phyloP scores from a whole-genome alignment of 2,888 invertebrate genomes.

The Orthosia incerta region DNA sequence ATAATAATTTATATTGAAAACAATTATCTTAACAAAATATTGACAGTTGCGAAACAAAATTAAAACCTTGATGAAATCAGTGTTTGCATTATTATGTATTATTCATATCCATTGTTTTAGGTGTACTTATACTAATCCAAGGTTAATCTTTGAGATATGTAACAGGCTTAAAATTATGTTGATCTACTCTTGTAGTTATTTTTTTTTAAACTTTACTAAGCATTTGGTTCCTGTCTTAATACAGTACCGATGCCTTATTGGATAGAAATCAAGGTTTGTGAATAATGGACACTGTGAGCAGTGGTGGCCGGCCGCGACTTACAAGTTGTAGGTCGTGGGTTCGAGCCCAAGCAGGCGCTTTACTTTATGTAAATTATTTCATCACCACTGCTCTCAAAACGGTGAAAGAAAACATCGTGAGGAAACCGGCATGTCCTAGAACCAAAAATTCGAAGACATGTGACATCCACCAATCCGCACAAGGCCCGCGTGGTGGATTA shows the following conservation, averaged over 20 bases:
- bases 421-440: no score
- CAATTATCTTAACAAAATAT: conserved; percentile 28
- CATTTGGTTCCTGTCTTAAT: neutral
- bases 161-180: conserved; percentile 18
- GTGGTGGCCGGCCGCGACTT: no score
- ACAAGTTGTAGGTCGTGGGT: no score
- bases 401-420: no score
- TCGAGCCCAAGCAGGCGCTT: no score
- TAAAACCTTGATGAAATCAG: conserved; percentile 57
- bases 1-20: conserved; percentile 12
- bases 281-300: neutral
- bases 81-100: conserved; percentile 60
- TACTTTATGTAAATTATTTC: no score
- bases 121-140: conserved; percentile 39
- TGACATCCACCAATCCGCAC: no score
- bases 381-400: no score
- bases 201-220: neutral
- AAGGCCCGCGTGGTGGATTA: no score
- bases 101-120: conserved; percentile 69
- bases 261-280: neutral
- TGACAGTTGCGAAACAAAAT: conserved; percentile 50
- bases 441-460: no score
- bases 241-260: neutral
- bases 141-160: conserved; percentile 41
- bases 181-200: neutral